Base-by-base conservation (phyloP, 2,113 vertebrate genomes). In the Cryptomyrus ogoouensis region DNA sequence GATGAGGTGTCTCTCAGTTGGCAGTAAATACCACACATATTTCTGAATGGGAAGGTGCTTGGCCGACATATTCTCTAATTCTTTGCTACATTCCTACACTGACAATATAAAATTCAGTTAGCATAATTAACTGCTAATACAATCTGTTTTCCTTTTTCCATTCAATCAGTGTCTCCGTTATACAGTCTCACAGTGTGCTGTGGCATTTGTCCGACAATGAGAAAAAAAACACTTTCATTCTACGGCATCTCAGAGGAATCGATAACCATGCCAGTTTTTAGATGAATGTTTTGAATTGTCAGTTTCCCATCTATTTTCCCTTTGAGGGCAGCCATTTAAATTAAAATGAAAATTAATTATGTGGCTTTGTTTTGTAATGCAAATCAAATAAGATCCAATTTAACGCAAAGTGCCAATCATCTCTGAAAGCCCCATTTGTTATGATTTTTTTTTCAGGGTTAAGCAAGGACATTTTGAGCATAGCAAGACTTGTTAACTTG, bases 321-420 rank as follows among this genome's bases (percentile, higher is more conserved):
- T 90, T 89, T 66, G 87, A 91, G 91, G 90, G 91, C 83, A 21
- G 70, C 21, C 13, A 3, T 88, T 90, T 90, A 88, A 92, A 91
- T 92, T 70, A 90, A 89, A 92, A 90, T 88, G n/a, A 86, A 90
- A 91, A 92, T 92, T 86, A 90, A 92, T 92, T 91, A 91, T 91
- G 90, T 58, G 46, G 66, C 90, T 92, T 92, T 88, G 87, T 92
- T 86, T 92, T 91, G 90, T 89, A 83, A 91, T 92, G 92, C 88
- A 92, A 91, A 91, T 92, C 87, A 88, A 92, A 90, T 58, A 42
- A 70, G 90, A 90, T 92, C 90, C 49, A 46, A 89, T 92, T 92
- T 91, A 89, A 89, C 46, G 13, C 83, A 88, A 88, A 49, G 88
- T 93, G 91, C 89, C 91, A 91, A 88, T 91, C 89, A 91, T 52